These are phyloP conservation scores for Caiman crocodilus DNA, from an alignment of 2,797 vertebrate species.

Conservation along the genomic window DNA sequence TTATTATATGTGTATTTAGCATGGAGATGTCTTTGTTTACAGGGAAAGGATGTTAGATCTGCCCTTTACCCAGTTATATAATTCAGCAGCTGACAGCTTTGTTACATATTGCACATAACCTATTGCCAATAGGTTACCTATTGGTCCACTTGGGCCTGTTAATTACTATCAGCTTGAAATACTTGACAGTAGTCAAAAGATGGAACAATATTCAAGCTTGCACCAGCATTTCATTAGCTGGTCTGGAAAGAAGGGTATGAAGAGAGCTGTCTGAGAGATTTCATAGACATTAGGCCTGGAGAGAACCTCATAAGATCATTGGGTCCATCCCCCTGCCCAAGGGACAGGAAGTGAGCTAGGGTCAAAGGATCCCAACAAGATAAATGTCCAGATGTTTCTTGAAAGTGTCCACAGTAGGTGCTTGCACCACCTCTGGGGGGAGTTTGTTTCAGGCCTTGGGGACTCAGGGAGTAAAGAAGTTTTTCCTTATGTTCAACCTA, in stretches of 20 bases:
- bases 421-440: no score
- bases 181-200: not conserved
- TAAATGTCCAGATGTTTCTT: no score
- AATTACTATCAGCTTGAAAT: not conserved
- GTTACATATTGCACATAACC: not conserved
- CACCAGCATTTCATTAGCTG: constrained; percentile 5
- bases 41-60: not conserved
- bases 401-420: no score
- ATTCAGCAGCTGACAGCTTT: not conserved
- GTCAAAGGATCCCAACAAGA: no score
- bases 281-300: no score
- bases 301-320: no score
- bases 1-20: no score
- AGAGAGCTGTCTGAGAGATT: not conserved
- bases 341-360: no score
- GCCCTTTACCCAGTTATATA: not conserved
- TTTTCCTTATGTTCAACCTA: no score
- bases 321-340: no score
- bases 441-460: no score
- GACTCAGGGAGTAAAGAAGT: no score
- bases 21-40: not conserved
- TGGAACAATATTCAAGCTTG: constrained; percentile 9
- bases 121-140: not conserved
- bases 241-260: not conserved
- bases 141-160: not conserved